Percentiles rank a stretch among this genome's conserved stretches.
Evolutionary conservation across 2,888 invertebrate species (phyloP).

Genomic region (Vesta saturnalis): DNA sequence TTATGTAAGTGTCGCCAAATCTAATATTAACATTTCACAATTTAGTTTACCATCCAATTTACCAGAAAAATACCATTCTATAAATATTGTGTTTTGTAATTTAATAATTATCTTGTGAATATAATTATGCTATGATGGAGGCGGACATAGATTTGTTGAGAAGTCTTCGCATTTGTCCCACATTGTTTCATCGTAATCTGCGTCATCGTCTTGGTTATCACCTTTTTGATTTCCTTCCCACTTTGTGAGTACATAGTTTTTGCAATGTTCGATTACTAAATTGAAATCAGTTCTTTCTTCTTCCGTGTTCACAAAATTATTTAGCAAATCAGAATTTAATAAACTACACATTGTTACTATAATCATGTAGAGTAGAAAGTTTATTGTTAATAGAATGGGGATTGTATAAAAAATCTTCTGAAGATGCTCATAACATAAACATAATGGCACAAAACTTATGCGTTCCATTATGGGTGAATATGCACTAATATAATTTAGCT

Average conservation of each 20-base stretch:
- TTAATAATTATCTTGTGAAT: no score
- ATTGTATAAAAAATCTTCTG: not conserved
- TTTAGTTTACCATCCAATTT: no score
- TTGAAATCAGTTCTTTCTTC: not conserved
- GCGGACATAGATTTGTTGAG: no score
- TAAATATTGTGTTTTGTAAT: no score
- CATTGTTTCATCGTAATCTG: not conserved
- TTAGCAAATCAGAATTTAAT: not conserved
- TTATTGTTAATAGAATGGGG: not conserved
- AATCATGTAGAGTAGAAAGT: not conserved
- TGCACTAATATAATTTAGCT: constrained; percentile 7
- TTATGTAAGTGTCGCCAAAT: no score
- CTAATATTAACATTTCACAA: no score
- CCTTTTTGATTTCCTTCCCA: not conserved
- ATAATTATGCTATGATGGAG: not conserved
- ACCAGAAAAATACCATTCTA: no score
- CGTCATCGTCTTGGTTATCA: not conserved
- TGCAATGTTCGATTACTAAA: not conserved
- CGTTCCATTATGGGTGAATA: not conserved
- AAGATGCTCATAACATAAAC: not conserved
- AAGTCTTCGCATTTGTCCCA: not conserved
- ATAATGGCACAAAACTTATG: not conserved
- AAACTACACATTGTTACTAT: not conserved
- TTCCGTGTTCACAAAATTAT: not conserved
- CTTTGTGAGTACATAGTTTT: not conserved